phyloP scores from a whole-genome alignment of 2,888 invertebrate species.

The Mythimna impura region DNA sequence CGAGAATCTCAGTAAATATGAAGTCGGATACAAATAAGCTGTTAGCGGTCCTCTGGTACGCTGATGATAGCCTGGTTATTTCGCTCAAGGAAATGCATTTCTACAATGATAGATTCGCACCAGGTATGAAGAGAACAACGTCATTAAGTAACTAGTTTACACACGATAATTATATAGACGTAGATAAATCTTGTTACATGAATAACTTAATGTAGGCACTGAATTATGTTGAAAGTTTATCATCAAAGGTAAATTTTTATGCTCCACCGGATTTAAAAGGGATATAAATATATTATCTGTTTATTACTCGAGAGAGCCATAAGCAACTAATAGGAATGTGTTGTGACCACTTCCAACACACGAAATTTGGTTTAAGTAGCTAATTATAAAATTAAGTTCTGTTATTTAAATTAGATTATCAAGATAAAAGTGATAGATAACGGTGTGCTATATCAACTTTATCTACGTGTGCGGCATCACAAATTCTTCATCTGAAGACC shows the following conservation, averaged over 20 bases:
- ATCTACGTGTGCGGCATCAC: slow-evolving; percentile 33
- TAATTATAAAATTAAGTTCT: slow-evolving; percentile 36
- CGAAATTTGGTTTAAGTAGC: slow-evolving; percentile 13
- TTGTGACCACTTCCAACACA: slow-evolving; percentile 9
- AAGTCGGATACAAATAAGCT: slow-evolving; percentile 30
- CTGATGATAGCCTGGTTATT: slow-evolving; percentile 43
- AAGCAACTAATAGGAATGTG: slow-evolving; percentile 22
- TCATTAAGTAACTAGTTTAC: slow-evolving; percentile 57
- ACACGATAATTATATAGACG: slow-evolving; percentile 47
- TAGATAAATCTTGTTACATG: slow-evolving; percentile 52
- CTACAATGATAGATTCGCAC: slow-evolving; percentile 57
- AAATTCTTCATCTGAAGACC: slow-evolving; percentile 33
- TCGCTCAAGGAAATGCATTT: slow-evolving; percentile 50
- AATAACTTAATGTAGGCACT: slow-evolving; percentile 45
- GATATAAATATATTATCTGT: slow-evolving; percentile 14
- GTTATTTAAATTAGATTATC: slow-evolving; percentile 37
- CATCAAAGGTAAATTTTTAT: slow-evolving; percentile 39
- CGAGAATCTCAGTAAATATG: slow-evolving; percentile 12
- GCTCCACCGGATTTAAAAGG: slow-evolving; percentile 15
- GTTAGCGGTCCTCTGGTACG: slow-evolving; percentile 37
- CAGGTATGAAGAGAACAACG: slow-evolving; percentile 43
- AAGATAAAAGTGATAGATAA: slow-evolving; percentile 36
- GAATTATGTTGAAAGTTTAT: slow-evolving; percentile 47
- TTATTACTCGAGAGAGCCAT: slow-evolving; percentile 14
- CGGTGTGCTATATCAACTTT: slow-evolving; percentile 33